Evolutionary conservation across 2,888 invertebrate species (phyloP), one percentile per base, ranked within the genome.

Genomic region (Catocala nupta): DNA sequence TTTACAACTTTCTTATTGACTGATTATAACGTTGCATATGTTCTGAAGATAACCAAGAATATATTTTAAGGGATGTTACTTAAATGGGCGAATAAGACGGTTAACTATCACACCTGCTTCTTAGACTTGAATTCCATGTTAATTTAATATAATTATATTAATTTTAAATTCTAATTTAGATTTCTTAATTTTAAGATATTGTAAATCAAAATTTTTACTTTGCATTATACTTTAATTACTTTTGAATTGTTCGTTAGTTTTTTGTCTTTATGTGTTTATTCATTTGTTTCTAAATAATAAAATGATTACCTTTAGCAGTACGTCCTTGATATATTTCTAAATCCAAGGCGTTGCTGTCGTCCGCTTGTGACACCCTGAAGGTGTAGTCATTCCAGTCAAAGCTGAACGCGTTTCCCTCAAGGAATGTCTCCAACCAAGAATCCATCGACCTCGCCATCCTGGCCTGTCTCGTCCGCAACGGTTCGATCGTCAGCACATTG

Each of bases 401-500:
- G 69, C 93, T 93, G 60, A 96, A 84, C 39, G 95, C 95, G 74
- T 95, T 92, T 48, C 91, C 90, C 51, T 94, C 93, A 55, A 95
- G 80, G 68, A 95, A 87, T 43, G 92, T 92, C 56, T 92, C 87
- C 57, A 94, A 65, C 51, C 87, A 81, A 8, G 91, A 90, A 60
- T 87, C 85, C 25, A 81, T 89, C 0, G 92, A 87, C 70, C 94
- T 87, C 70, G 88, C 92, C 68, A 92, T 87, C 70, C 93, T 86
- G 70, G 88, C 92, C 66, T 91, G 88, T 66, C 90, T 82, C 63
- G 83, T 81, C 56, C 75, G 82, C 65, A 95, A 75, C 10, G 95
- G 95, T 68, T 95, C 95, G 70, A 96, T 90, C 73, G 95, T 95
- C 67, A 96, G 84, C 70, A 93, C 80, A 62, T 95, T 94, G 81